These are phyloP conservation scores for Hypomecis punctinalis DNA, from an alignment of 2,888 invertebrate genomes.

Conservation along the genomic window DNA sequence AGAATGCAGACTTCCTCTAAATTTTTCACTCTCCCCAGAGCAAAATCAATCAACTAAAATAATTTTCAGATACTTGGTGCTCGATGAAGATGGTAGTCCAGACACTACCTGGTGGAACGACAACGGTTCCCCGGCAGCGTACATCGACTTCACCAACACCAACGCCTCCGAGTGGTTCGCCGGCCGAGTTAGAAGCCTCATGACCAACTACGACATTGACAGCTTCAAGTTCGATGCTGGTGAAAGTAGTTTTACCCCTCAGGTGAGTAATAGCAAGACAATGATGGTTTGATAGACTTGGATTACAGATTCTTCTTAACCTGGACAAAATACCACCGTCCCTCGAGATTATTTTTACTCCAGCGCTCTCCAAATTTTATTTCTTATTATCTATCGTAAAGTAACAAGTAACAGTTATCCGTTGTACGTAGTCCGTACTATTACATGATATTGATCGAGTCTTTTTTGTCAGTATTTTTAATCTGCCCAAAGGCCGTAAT, in stretches of 20 bases:
- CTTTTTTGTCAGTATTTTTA: too few species aligned
- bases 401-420: too few species aligned
- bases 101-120: slow-evolving; percentile 83
- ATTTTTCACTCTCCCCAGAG: not conserved
- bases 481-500: too few species aligned
- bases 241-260: slow-evolving; percentile 88
- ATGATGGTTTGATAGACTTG: too few species aligned
- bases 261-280: slow-evolving; percentile 60
- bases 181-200: slow-evolving; percentile 79
- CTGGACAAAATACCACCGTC: too few species aligned
- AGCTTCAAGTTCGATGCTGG: slow-evolving; percentile 94
- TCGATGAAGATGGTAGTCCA: slow-evolving; percentile 73
- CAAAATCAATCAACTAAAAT: not conserved
- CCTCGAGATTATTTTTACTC: too few species aligned
- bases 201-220: slow-evolving; percentile 87
- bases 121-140: slow-evolving; percentile 78
- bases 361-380: too few species aligned
- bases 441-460: too few species aligned
- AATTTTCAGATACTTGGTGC: slow-evolving; percentile 74
- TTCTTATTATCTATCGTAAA: too few species aligned
- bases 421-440: too few species aligned
- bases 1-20: too few species aligned
- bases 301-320: too few species aligned
- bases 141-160: slow-evolving; percentile 90
- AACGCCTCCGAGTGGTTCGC: slow-evolving; percentile 87